Evolutionary conservation across 2,797 vertebrate species (phyloP), one percentile per base, ranked within the genome.

Genomic region (Rhabdomys pumilio): DNA sequence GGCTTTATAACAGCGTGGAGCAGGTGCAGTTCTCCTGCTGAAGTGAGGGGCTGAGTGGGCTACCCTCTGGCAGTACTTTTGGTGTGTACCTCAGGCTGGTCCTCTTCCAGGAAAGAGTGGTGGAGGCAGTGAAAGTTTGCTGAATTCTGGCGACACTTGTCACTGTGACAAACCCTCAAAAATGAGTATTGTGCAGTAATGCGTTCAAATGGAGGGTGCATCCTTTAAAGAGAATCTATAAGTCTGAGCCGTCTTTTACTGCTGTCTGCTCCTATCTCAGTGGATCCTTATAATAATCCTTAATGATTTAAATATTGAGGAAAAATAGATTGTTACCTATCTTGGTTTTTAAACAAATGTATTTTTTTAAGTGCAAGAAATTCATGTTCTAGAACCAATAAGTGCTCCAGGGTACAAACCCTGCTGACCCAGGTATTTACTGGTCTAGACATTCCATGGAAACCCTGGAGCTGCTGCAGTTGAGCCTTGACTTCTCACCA

Each of bases 311-410:
- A 44, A 53, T 91, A 47, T 91, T 53, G 65, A 86, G 86, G 77
- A 90, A 76, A 93, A 91, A 77, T 93, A 34, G 26, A 89, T 82
- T 93, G 95, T 79, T 87, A 13, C 89, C 34, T 91, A 15, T 90
- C 15, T 94, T 96, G 20, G 86, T 85, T 94, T 94, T 95, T 53
- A 67, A 94, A 44, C 82, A 84, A 81, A 90, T 65, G 2, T 92
- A 59, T 96, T 83, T 86, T 65, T 29, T 44, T 85, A 77, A 95
- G 89, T n/a, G 3, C 85, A 65, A 85, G 73, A 89, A 95, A 92
- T 19, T 97, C 63, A 10, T 86, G 15, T 96, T 84, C 55, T 19
- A 86, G 85, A 95, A 91, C 57, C 22, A 83, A 79, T 80, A 86
- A 82, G 50, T 92, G 29, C 57, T 73, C 59, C 47, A 41, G 50